Base-by-base conservation (phyloP, 2,888 invertebrate genomes). In the Phrixothrix hirtus region DNA sequence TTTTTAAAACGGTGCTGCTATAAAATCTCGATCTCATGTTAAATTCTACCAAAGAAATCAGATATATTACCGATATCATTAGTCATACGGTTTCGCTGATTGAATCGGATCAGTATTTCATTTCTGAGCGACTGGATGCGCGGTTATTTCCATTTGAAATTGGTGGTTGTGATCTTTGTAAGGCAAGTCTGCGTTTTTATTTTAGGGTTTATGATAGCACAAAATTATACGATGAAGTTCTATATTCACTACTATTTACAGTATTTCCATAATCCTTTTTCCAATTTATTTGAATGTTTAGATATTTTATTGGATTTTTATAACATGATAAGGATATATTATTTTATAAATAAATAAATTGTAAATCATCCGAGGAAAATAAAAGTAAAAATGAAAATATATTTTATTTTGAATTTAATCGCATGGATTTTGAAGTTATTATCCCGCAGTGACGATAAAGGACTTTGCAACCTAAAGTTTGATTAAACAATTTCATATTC, bases 1-100 rank as follows among this genome's bases (percentile, higher is more conserved):
- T 58, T 56, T 48, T 56, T 53, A 58, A 44, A 44, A 50, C 51
- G 47, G 44, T 17, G 29, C 46, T 31, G 29, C 45, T 30, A 55
- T 55, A 52, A 54, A 54, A 57, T 35, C 36, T 36, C 13, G 17
- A 39, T 32, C 12, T 13, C 38, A 38, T 37, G 37, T 50, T 44
- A 38, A 44, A 32, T 31, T 44, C 31, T 43, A 21, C 29, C 27
- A 21, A 16, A 37, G 30, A 27, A 51, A 45, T 35, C 38, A 10
- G 32, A 34, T 32, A 29, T 17, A 44, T 27, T 38, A 44, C 30
- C 15, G 39, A 44, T 39, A 45, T 51, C 38, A 51, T 51, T 44
- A 44, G 51, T 51, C 44, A 44, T 51, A 39, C 44, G 38, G 39
- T 51, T 45, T 45, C 42, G 25, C 34, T 51, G 51, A 51, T 51